Conservation (phyloP, 2,888 invertebrate genomes). For the Mythimna impura region DNA sequence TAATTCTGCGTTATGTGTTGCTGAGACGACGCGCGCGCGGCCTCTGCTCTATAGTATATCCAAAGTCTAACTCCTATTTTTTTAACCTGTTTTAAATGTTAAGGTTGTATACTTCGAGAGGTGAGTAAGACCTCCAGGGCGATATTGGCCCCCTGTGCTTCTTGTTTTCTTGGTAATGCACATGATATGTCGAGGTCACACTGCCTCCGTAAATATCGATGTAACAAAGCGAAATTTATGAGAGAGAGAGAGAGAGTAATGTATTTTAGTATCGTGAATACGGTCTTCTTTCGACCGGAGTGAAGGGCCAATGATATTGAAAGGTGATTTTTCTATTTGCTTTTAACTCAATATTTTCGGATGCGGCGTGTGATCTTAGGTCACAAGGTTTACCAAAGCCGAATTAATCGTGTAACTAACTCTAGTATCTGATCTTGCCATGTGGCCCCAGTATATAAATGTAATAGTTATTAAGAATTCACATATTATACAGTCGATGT, state of each 20-base stretch:
- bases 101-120: conserved; percentile 86
- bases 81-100: conserved; percentile 90
- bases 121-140: conserved; percentile 79
- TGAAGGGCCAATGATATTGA: conserved; percentile 70
- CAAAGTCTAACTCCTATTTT: conserved; percentile 90
- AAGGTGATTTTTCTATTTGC: conserved; percentile 67
- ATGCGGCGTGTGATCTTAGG: conserved; percentile 69
- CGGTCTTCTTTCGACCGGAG: conserved; percentile 65
- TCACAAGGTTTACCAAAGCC: conserved; percentile 77
- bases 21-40: conserved; percentile 59
- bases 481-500: conserved; percentile 71
- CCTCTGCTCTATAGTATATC: conserved; percentile 82
- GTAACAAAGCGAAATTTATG: conserved; percentile 69
- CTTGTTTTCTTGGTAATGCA: conserved; percentile 87
- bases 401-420: conserved; percentile 78
- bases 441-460: conserved; percentile 67
- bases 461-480: conserved; percentile 73
- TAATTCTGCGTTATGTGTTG: conserved; percentile 18
- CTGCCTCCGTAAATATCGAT: conserved; percentile 75
- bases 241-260: conserved; percentile 72
- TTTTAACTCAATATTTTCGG: conserved; percentile 75
- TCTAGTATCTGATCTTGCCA: conserved; percentile 72
- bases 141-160: conserved; percentile 85
- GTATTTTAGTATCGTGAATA: conserved; percentile 72
- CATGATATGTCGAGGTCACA: conserved; percentile 70